Evolutionary conservation across 2,113 vertebrate genomes (phyloP).

Genomic region (Delphinapterus leucas): DNA sequence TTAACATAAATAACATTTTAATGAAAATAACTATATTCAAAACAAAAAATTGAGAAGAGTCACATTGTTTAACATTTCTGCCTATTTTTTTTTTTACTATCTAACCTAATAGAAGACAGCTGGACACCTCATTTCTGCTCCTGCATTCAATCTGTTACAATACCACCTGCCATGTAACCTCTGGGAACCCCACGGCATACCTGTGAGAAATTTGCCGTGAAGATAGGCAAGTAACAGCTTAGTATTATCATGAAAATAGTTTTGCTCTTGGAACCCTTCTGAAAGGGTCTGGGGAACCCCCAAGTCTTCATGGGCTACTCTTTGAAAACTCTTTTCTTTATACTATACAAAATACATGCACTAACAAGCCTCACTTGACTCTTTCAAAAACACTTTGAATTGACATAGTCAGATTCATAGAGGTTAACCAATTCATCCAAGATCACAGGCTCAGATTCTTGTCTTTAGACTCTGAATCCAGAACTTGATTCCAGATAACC

Average conservation of each 20-base stretch:
- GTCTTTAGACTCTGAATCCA: slow-evolving; percentile 7
- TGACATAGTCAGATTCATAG: background rate
- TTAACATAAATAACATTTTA: background rate
- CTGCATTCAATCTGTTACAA: background rate
- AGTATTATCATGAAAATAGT: background rate
- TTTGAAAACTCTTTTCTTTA: background rate
- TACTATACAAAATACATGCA: background rate
- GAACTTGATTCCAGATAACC: slow-evolving; percentile 12
- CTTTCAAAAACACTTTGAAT: background rate
- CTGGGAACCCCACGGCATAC: background rate
- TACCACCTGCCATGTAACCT: background rate
- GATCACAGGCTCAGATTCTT: slow-evolving; percentile 32
- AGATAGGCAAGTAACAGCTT: background rate
- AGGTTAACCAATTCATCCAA: background rate
- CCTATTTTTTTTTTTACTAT: background rate
- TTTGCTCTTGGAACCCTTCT: background rate
- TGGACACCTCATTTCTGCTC: background rate
- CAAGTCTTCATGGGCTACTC: background rate
- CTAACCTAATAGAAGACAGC: background rate
- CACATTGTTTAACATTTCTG: background rate
- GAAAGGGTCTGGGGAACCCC: background rate
- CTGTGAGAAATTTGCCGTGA: background rate
- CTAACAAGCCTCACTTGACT: background rate
- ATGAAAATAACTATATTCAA: background rate
- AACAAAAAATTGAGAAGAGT: background rate